phyloP scores from a whole-genome alignment of 2,888 invertebrate genomes.

The Scaptomyza reducta region DNA sequence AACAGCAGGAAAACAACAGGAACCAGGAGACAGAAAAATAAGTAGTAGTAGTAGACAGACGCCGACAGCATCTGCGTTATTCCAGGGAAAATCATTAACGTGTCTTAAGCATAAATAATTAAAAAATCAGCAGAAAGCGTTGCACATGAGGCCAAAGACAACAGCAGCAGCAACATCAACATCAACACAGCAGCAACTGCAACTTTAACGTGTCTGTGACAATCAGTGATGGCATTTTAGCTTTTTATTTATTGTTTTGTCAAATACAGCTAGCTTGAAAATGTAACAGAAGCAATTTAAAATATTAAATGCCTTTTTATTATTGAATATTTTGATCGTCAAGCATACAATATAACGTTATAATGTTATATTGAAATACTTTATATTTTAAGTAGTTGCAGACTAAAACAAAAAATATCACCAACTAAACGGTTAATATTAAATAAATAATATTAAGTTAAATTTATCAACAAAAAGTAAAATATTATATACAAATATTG shows the following conservation, averaged over 20 bases:
- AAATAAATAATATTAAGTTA: too few relatives aligned
- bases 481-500: too few relatives aligned
- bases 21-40: slow-evolving; percentile 3
- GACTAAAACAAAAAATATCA: too few relatives aligned
- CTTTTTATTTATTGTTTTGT: not conserved
- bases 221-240: slow-evolving; percentile 1
- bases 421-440: too few relatives aligned
- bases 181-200: slow-evolving; percentile 18
- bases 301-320: too few relatives aligned
- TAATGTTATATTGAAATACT: too few relatives aligned
- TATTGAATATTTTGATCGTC: too few relatives aligned
- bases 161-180: too few relatives aligned
- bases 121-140: slow-evolving; percentile 63
- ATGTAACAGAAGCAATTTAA: too few relatives aligned
- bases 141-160: slow-evolving; percentile 25
- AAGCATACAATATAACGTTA: too few relatives aligned
- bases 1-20: not conserved
- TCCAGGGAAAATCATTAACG: slow-evolving; percentile 75
- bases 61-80: slow-evolving; percentile 35
- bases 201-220: slow-evolving; percentile 29
- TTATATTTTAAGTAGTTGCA: too few relatives aligned
- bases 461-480: too few relatives aligned
- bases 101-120: slow-evolving; percentile 76
- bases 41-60: not conserved
- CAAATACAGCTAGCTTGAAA: not conserved